Base-by-base conservation (phyloP, 2,113 vertebrate species). In the Nettapus auritus region DNA sequence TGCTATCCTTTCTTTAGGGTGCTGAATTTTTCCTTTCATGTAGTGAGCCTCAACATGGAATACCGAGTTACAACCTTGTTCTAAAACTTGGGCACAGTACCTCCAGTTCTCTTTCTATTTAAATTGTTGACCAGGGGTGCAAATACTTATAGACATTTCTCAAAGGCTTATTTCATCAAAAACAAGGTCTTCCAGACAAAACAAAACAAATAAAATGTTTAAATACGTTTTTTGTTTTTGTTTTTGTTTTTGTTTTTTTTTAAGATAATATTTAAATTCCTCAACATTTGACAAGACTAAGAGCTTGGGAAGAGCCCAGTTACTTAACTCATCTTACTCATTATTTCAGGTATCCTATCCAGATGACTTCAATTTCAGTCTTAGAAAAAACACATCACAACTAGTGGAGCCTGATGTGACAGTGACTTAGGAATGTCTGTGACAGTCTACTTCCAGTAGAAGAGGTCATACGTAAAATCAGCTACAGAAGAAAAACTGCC, bases 401-500 rank as follows among this genome's bases (percentile, higher is more conserved):
- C 66, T 69, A 85, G n/a, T 1, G 2, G 22, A 88, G 64, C 82
- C 76, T 5, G 3, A 90, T 42, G 80, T 3, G 3, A 83, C 40
- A 94, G 42, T 6, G 73, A 73, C 53, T 66, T 42, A 2, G 36
- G 64, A 33, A 68, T 0, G 1, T 50, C 42, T 75, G 55, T 73
- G 63, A 64, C 87, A 78, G 28, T 60, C 55, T 59, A 36, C 40
- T 79, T 63, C 42, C 48, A 75, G 48, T 13, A 70, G 68, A 50
- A 90, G 60, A 60, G 73, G 46, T 84, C 60, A 70, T 13, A 83
- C 1, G 3, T 20, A 38, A 70, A n/a, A 8, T 19, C 73, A 78
- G 38, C 64, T 81, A 83, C 76, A 75, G 66, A 44, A 78, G 59
- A 82, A 86, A 94, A 81, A 86, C 40, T 57, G 55, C 28, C 48